Evolutionary conservation across 2,797 vertebrate genomes (phyloP).

Genomic region (Hydrocynus forskahlii): DNA sequence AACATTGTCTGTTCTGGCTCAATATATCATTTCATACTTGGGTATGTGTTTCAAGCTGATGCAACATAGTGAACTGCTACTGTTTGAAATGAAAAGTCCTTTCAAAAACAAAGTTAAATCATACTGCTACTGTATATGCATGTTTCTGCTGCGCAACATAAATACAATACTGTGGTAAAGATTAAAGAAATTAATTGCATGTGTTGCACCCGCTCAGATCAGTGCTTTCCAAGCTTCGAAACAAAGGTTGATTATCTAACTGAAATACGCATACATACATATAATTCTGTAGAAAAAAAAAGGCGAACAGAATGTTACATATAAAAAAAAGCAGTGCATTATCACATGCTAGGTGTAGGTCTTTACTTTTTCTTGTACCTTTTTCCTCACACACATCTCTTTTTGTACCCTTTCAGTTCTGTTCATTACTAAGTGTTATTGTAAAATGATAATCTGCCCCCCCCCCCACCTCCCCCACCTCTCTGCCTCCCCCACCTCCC

Average conservation of each 20-base stretch:
- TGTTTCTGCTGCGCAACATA: neutral
- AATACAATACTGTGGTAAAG: neutral
- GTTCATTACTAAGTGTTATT: too few relatives aligned
- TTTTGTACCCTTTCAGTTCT: too few relatives aligned
- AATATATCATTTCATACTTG: neutral
- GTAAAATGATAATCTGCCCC: neutral
- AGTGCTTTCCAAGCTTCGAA: neutral
- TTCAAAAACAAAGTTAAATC: neutral
- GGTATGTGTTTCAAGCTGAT: neutral
- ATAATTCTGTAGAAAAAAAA: neutral
- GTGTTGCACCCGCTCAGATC: neutral
- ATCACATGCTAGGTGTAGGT: slow-evolving; percentile 7
- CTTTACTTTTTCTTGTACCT: neutral
- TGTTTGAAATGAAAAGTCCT: neutral
- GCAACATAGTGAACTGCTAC: slow-evolving; percentile 10
- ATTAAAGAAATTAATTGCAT: neutral
- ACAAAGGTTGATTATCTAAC: neutral
- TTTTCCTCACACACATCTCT: neutral
- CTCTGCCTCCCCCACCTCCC: neutral
- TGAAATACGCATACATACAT: neutral
- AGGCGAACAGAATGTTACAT: neutral
- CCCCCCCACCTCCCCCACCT: too few relatives aligned
- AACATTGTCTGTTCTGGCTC: neutral
- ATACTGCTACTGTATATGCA: slow-evolving; percentile 2
- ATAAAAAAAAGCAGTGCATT: slow-evolving; percentile 34